Conservation (phyloP, 2,888 invertebrate genomes). For the Mesoligia furuncula region DNA sequence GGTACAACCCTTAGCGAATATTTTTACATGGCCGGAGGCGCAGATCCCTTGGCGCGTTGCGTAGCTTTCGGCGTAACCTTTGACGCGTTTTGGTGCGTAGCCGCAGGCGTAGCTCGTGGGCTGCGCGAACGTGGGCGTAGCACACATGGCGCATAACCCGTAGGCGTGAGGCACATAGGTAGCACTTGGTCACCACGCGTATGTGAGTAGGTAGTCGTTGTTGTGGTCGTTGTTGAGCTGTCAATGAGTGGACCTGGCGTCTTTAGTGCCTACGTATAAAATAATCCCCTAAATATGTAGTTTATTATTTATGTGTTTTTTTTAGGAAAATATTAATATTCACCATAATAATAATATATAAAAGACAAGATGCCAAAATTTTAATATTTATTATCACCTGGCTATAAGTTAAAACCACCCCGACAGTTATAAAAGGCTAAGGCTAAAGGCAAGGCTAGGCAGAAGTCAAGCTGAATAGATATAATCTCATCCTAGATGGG, state of each 20-base stretch:
- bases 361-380: not conserved
- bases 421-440: not conserved
- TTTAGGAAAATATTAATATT: not conserved
- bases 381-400: not conserved
- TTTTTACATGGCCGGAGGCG: conserved; percentile 19
- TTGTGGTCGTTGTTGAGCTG: not conserved
- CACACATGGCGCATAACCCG: not conserved
- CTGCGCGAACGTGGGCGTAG: not conserved
- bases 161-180: too few species aligned
- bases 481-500: not conserved
- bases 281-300: not conserved
- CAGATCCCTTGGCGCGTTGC: not conserved
- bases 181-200: not conserved
- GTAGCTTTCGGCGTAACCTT: conserved; percentile 8
- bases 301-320: not conserved
- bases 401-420: too few species aligned
- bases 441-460: not conserved
- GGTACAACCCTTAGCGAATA: conserved; percentile 8
- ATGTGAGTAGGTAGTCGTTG: not conserved
- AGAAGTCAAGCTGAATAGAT: not conserved
- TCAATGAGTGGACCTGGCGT: not conserved
- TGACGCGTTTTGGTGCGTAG: conserved; percentile 10
- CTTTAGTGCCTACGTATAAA: not conserved
- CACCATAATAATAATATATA: not conserved
- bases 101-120: not conserved